Conservation (phyloP, 2,797 vertebrate species). For the Valencia hispanica region DNA sequence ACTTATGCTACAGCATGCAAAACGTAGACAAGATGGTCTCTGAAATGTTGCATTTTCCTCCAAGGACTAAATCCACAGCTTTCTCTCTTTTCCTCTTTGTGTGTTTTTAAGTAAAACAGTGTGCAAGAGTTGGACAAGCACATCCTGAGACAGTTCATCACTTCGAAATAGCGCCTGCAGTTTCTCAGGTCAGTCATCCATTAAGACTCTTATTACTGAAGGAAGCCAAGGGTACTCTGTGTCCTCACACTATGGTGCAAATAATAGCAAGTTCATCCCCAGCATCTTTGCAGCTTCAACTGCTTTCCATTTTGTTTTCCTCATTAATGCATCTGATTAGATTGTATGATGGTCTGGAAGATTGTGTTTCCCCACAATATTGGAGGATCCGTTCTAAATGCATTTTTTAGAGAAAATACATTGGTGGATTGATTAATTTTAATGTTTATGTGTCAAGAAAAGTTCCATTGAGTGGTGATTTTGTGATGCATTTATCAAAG, state of each 20-base stretch:
- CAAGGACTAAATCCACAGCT: conserved; percentile 4
- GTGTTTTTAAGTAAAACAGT: not conserved
- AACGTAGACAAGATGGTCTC: conserved; percentile 18
- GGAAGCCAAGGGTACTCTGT: conserved; percentile 40
- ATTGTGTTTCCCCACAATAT: not conserved
- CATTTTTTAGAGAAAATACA: not conserved
- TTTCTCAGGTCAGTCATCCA: conserved; percentile 57
- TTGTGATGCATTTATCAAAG: not conserved
- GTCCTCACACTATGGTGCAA: conserved; percentile 36
- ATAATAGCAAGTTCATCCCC: conserved; percentile 44
- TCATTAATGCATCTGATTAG: conserved; percentile 3
- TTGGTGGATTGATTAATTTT: not conserved
- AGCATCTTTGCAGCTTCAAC: conserved; percentile 24
- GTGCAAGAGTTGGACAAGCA: conserved; percentile 3
- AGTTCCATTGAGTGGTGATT: not conserved
- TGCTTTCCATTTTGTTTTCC: not conserved
- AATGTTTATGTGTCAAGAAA: not conserved
- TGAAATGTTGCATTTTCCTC: conserved; percentile 17
- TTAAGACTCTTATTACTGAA: conserved; percentile 58
- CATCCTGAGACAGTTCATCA: conserved; percentile 39
- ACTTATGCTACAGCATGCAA: conserved; percentile 14
- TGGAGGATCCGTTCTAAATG: not conserved
- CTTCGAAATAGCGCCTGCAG: conserved; percentile 33
- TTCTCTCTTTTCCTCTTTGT: not conserved
- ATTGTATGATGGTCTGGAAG: not conserved